Evolutionary conservation across 2,113 vertebrate species (phyloP).

Genomic region (Recurvirostra avosetta): DNA sequence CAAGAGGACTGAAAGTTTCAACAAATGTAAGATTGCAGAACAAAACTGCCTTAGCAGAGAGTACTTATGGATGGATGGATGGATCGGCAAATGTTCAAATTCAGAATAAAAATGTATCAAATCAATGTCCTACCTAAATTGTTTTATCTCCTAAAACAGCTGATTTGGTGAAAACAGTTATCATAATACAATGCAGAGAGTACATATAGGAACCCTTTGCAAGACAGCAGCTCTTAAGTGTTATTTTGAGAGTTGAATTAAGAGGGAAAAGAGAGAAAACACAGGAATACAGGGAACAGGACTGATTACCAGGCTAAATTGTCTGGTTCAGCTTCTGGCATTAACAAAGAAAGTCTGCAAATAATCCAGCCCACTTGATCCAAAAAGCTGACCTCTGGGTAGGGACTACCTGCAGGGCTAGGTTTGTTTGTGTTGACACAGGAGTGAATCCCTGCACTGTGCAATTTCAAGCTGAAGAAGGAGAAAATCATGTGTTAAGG

Average conservation of each 20-base stretch:
- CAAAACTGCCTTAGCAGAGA: neutral
- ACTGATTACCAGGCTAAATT: fast-evolving
- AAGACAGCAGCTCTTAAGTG: neutral
- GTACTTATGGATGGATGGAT: neutral
- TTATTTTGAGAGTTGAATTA: neutral
- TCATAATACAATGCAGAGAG: neutral
- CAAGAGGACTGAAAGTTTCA: neutral
- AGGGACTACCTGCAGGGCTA: neutral
- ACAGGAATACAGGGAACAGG: neutral
- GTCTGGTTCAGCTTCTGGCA: neutral
- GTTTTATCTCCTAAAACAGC: neutral
- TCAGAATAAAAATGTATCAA: neutral
- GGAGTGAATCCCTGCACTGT: neutral
- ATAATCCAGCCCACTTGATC: neutral
- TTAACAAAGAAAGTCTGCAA: neutral
- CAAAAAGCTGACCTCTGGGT: fast-evolving
- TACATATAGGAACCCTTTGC: neutral
- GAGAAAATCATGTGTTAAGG: slow-evolving; percentile 39
- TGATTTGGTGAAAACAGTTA: neutral
- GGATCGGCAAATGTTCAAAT: neutral
- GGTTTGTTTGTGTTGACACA: neutral
- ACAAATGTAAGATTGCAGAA: neutral
- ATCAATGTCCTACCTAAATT: neutral
- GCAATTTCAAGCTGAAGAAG: neutral
- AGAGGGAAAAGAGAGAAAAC: neutral